A percentile compares a stretch with the other conserved stretches of the same genome.
Evolutionary conservation across 2,113 vertebrate species (phyloP).

Genomic region (Etheostoma cragini): DNA sequence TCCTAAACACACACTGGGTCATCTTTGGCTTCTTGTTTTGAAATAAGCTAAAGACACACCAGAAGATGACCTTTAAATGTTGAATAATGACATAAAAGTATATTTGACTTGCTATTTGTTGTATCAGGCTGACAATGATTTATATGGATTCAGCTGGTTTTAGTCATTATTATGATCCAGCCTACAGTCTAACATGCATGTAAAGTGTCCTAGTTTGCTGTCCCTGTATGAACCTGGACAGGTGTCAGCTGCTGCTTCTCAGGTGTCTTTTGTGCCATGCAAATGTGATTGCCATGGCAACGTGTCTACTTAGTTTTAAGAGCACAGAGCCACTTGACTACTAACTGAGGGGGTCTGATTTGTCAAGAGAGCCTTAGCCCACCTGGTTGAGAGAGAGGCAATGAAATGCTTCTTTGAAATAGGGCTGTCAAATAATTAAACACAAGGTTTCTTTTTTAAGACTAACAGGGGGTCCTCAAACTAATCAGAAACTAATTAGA

Average conservation of each 20-base stretch:
- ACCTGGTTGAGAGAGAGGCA: conserved; percentile 27
- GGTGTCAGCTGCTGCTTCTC: conserved; percentile 20
- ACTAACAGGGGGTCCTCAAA: neutral
- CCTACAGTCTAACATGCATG: neutral
- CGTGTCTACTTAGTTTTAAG: conserved; percentile 3
- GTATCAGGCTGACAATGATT: conserved; percentile 4
- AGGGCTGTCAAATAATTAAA: conserved; percentile 11
- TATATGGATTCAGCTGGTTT: conserved; percentile 16
- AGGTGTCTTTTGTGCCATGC: conserved; percentile 46
- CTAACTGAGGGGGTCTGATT: conserved; percentile 34
- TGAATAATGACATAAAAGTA: neutral
- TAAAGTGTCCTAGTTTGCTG: neutral
- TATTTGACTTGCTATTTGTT: neutral
- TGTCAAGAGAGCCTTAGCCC: conserved; percentile 53
- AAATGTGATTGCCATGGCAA: conserved; percentile 55
- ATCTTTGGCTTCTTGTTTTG: neutral
- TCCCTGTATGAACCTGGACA: conserved; percentile 12
- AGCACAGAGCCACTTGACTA: conserved; percentile 37
- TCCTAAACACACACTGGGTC: neutral
- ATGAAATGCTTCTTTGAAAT: conserved; percentile 38
- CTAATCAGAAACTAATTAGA: neutral
- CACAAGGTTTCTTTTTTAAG: conserved; percentile 5
- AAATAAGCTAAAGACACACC: neutral
- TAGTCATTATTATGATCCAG: neutral
- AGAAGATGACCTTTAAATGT: neutral